Base-by-base conservation (phyloP, 2,113 vertebrate genomes). In the Bujurquina vittata region DNA sequence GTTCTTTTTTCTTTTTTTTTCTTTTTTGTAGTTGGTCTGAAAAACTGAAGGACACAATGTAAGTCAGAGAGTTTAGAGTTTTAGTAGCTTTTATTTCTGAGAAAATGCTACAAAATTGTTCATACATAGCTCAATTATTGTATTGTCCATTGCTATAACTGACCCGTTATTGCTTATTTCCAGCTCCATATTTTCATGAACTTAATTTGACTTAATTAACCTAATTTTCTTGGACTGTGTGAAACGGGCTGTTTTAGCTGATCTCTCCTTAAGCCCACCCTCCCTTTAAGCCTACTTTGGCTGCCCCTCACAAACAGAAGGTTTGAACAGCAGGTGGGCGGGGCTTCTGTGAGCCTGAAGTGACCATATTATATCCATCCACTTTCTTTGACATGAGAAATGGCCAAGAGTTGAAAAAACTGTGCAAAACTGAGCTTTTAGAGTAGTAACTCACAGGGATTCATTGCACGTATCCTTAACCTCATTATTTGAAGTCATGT, bases 1-100 rank as follows among this genome's bases (percentile, higher is more conserved):
- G 9, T 18, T 18, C 0, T n/a, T 2, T 20, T 29, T 23, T 69
- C n/a, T 0, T 0, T 35, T 35, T 1, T 35, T 11, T 11, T 18
- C 26, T 0, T 29, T 49, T 69, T 43, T 69, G 65, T 31, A 43
- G 52, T 29, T 72, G 65, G 17, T 31, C 43, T 72, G 65, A 46
- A 72, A 52, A 15, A 49, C 43, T 52, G 23, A 31, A 52, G 31
- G 23, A 43, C 40, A 14, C 4, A 14, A 14, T 4, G 3, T 11
- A 40, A 10, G 37, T 69, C 40, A 52, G 43, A 52, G 17, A 69
- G 65, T 10, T 72, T 54, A 0, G 18, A 31, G n/a, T 72, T 72
- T 54, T 72, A 0, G 4, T n/a, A 56, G 10, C 15, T 49, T 69
- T 69, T 49, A 69, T 72, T n/a, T 72, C 52, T 18, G 1, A 72